Conservation (phyloP, 1,140 invertebrate genomes). For the Cydia splendana region DNA sequence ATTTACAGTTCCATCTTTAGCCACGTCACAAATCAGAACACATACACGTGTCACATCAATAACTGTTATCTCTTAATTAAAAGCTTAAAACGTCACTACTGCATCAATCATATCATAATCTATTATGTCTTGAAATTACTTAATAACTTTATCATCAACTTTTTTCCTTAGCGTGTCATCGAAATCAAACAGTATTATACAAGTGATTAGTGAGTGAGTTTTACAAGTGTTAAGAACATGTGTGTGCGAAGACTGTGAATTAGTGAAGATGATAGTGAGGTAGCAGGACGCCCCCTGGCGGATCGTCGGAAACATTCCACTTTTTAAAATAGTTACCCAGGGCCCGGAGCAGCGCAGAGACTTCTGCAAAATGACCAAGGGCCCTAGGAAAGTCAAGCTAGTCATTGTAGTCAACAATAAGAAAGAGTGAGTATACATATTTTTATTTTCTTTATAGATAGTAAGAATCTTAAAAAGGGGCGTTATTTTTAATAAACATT, state of each 20-base stretch:
- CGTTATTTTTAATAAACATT: neutral
- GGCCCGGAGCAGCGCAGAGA: slow-evolving; percentile 71
- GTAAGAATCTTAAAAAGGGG: neutral
- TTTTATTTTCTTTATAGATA: neutral
- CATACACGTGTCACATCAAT: slow-evolving; percentile 23
- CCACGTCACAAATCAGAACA: slow-evolving; percentile 39
- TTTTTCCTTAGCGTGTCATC: slow-evolving; percentile 40
- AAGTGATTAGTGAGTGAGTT: slow-evolving; percentile 56
- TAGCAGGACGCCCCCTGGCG: slow-evolving; percentile 61
- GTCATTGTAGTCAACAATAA: slow-evolving; percentile 81
- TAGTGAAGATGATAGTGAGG: slow-evolving; percentile 68
- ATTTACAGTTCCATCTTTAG: neutral
- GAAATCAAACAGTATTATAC: slow-evolving; percentile 52
- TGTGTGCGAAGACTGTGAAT: slow-evolving; percentile 56
- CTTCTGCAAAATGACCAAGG: slow-evolving; percentile 80
- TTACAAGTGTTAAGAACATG: slow-evolving; percentile 58
- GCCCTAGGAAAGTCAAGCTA: slow-evolving; percentile 80
- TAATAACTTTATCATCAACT: slow-evolving; percentile 40
- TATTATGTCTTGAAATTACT: slow-evolving; percentile 38
- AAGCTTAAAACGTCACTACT: slow-evolving; percentile 24
- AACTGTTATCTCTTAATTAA: slow-evolving; percentile 11
- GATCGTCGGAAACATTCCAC: slow-evolving; percentile 74
- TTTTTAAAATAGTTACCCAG: slow-evolving; percentile 75
- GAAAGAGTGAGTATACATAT: slow-evolving; percentile 76
- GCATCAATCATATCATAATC: slow-evolving; percentile 53